Evolutionary conservation across 2,113 vertebrate genomes (phyloP), one percentile per base, ranked within the genome.

Genomic region (Malurus elegans): DNA sequence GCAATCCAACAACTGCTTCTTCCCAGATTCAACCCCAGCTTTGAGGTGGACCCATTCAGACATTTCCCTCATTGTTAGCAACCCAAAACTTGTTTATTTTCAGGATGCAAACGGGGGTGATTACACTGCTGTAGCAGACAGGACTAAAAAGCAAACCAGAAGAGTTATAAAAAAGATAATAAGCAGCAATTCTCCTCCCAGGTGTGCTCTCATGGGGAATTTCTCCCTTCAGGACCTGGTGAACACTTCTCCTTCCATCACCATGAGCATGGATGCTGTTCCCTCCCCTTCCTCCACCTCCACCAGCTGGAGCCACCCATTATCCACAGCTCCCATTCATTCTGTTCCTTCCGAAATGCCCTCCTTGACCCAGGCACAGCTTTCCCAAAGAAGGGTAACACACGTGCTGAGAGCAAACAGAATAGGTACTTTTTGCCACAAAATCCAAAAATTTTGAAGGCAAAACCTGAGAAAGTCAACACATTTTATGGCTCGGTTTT

Each of bases 381-480:
- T 51, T 40, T 60, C 67, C 80, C 62, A 65, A 32, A 53, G 61
- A 13, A 60, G 18, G 12, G 10, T 3, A 38, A 47, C 20, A 31
- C 8, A 12, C 0, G 0, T 40, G 23, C 60, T 61, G 51, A 48
- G 34, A 14, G 14, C 19, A 89, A 80, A 69, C 11, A 25, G 6
- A 25, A 29, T 10, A 60, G 17, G 15, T 6, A 36, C 2, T 44
- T 56, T 74, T 42, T 61, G 54, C 26, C 64, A 36, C 5, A 1
- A 1, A 42, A 34, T 31, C 50, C n/a, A 31, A n/a, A 14, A 15
- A 32, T 15, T 61, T 28, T 31, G 31, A 57, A 72, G 45, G n/a
- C 24, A 82, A 94, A 79, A 0, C 5, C 14, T 24, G n/a, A 69
- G 85, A 81, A 67, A 71, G 51, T n/a, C 11, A 74, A 29, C 6